Evolutionary conservation across 2,113 vertebrate species (phyloP).

Genomic region (Psephotus haematonotus): DNA sequence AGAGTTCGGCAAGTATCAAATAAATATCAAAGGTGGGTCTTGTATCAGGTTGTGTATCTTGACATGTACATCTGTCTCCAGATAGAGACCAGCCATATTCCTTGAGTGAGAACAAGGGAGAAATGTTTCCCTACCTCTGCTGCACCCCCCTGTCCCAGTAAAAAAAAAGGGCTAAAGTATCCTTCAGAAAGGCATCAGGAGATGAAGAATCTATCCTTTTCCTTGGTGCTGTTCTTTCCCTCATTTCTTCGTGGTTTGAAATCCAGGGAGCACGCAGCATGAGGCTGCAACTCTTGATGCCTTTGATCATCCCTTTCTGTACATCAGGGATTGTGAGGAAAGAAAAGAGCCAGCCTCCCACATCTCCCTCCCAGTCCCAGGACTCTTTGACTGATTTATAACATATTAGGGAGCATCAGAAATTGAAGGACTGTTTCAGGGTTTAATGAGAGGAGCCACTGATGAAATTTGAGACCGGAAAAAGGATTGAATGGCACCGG

Average conservation of each 20-base stretch:
- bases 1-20: neutral
- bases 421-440: neutral
- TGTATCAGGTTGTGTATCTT: neutral
- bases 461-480: neutral
- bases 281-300: accelerated
- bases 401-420: neutral
- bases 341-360: neutral
- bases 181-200: neutral
- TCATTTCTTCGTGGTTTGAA: neutral
- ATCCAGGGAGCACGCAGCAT: neutral
- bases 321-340: accelerated
- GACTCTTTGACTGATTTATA: neutral
- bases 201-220: neutral
- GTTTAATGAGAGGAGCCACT: neutral
- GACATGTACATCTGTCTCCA: accelerated
- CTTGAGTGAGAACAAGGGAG: neutral
- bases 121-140: neutral
- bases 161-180: neutral
- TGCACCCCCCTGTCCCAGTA: neutral
- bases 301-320: neutral
- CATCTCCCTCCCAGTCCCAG: neutral
- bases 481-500: neutral
- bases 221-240: neutral
- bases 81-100: neutral
- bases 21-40: neutral